phyloP scores from a whole-genome alignment of 2,797 vertebrate species.

The Acomys russatus region DNA sequence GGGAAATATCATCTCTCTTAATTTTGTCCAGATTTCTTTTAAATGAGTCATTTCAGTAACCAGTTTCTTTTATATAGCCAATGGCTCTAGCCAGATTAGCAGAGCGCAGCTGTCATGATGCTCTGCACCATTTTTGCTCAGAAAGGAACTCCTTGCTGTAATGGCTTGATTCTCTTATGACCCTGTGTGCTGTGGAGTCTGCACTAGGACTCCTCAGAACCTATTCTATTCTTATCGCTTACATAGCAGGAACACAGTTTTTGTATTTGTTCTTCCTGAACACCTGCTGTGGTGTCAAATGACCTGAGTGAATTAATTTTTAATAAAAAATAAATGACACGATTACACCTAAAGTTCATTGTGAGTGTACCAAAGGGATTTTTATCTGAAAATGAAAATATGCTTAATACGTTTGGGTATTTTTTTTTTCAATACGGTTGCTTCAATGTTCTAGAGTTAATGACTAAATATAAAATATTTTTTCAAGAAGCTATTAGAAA shows the following conservation, averaged over 20 bases:
- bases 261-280: constrained; percentile 58
- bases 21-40: constrained; percentile 43
- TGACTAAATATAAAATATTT: constrained; percentile 33
- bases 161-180: not conserved
- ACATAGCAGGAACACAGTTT: not conserved
- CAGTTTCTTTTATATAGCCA: not conserved
- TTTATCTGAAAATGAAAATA: not conserved
- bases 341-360: constrained; percentile 43
- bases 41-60: constrained; percentile 41
- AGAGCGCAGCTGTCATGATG: not conserved
- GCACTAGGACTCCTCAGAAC: not conserved
- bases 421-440: not conserved
- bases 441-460: constrained; percentile 4
- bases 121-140: not conserved
- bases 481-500: not conserved
- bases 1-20: constrained; percentile 20
- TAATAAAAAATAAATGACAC: constrained; percentile 44
- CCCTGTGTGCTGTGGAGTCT: not conserved
- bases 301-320: constrained; percentile 68
- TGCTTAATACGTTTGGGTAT: not conserved
- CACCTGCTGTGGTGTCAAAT: constrained; percentile 17
- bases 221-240: not conserved
- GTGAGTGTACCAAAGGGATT: constrained; percentile 9
- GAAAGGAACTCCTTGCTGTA: too few species aligned
- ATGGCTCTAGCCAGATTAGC: not conserved